Evolutionary conservation across 2,113 vertebrate genomes (phyloP), one percentile per base, ranked within the genome.

Genomic region (Myrmecobius fasciatus): DNA sequence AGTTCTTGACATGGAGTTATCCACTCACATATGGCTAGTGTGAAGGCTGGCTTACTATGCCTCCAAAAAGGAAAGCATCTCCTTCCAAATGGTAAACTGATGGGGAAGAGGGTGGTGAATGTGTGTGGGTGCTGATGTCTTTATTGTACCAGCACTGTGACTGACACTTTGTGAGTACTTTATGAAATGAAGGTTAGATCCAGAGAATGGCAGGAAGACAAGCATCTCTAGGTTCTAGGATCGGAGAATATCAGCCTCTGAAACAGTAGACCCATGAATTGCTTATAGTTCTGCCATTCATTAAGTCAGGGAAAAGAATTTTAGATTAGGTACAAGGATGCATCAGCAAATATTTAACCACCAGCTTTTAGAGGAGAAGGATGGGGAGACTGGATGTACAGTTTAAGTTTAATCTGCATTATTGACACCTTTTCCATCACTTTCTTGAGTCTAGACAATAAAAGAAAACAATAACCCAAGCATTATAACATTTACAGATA

Each of bases 61-160:
- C 49, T 7, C 26, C 31, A 31, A 94, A 91, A 94, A 48, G 3
- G 10, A 56, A 93, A 56, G 49, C 0, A 49, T 89, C 91, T 56
- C 22, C 51, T 95, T 92, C 94, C 60, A 94, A 90, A 83, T 6
- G 89, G 31, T 6, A 93, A 95, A 93, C 93, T 48, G 60, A 52
- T 49, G 47, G 54, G 47, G 91, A 90, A 53, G 52, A 91, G 28
- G 67, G 2, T 89, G 92, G 93, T 93, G 28, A 46, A 49, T 56
- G 47, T 49, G 4, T 53, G 3, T 96, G 47, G 17, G 17, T 89
- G 8, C 22, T 56, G 95, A 24, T 43, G 52, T 92, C 94, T 90
- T 83, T 53, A 67, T 11, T 36, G 56, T 14, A 36, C 12, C 31
- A 67, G 3, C 3, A 36, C 36, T 36, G 12, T 12, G 9, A 60